phyloP scores from a whole-genome alignment of 2,888 invertebrate species.

The Timandra comae region DNA sequence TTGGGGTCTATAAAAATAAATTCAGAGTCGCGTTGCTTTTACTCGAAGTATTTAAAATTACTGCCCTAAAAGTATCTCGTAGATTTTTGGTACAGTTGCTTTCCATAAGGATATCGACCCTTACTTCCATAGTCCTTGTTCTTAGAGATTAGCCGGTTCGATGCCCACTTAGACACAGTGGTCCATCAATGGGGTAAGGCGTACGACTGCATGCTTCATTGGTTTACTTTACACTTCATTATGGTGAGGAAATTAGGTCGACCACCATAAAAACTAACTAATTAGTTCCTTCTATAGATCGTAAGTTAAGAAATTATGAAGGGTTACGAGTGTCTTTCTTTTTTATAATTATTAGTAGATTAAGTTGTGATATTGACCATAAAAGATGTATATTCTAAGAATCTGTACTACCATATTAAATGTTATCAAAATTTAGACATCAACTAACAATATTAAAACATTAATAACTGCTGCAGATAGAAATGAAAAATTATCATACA shows the following conservation, averaged over 20 bases:
- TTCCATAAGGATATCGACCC: no score
- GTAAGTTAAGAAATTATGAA: background rate
- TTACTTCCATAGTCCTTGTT: no score
- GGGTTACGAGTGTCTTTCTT: background rate
- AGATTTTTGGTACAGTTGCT: no score
- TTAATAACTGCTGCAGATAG: background rate
- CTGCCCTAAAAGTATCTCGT: no score
- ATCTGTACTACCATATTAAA: no score
- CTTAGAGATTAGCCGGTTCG: slow-evolving; percentile 49
- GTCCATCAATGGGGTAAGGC: slow-evolving; percentile 35
- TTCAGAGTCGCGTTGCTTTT: no score
- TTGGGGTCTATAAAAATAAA: no score
- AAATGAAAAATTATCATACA: slow-evolving; percentile 28
- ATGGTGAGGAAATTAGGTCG: slow-evolving; percentile 15
- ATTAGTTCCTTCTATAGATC: slow-evolving; percentile 1
- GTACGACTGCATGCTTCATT: slow-evolving; percentile 48
- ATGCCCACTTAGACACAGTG: slow-evolving; percentile 51
- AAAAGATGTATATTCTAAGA: no score
- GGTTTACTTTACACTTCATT: slow-evolving; percentile 15
- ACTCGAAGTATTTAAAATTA: no score
- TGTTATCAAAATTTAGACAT: slow-evolving; percentile 17
- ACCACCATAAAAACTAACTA: slow-evolving; percentile 5
- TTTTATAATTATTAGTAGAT: background rate
- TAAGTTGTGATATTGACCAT: background rate
- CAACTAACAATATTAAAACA: slow-evolving; percentile 4